Percentiles rank a stretch among this genome's conserved stretches.
phyloP scores from a whole-genome alignment of 2,113 vertebrate species.

The Puma concolor region DNA sequence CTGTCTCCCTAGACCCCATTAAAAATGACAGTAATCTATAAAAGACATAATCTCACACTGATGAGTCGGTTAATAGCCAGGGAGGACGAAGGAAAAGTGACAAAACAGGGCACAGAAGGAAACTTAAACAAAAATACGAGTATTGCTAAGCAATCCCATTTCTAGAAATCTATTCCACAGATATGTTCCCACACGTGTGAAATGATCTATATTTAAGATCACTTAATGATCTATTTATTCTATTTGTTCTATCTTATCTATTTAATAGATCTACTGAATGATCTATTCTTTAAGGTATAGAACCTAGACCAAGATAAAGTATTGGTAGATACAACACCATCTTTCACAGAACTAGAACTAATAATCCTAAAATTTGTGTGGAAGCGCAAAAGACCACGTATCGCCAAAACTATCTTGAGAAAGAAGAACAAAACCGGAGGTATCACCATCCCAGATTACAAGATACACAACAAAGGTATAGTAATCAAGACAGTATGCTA shows the following conservation, averaged over 20 bases:
- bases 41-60: neutral
- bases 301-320: neutral
- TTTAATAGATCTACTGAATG: too few species aligned
- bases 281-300: neutral
- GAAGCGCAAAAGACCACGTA: neutral
- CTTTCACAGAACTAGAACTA: neutral
- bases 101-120: neutral
- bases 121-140: neutral
- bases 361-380: neutral
- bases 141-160: neutral
- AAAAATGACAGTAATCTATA: neutral
- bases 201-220: neutral
- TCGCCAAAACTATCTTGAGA: neutral
- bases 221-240: too few species aligned
- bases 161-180: neutral
- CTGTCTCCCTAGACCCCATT: neutral
- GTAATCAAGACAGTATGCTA: neutral
- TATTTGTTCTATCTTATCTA: too few species aligned
- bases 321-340: neutral
- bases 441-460: neutral
- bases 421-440: neutral
- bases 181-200: neutral
- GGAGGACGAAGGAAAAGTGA: neutral
- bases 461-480: neutral
- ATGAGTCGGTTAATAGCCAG: neutral